phyloP scores from a whole-genome alignment of 2,888 invertebrate genomes.

The Thereva unica region DNA sequence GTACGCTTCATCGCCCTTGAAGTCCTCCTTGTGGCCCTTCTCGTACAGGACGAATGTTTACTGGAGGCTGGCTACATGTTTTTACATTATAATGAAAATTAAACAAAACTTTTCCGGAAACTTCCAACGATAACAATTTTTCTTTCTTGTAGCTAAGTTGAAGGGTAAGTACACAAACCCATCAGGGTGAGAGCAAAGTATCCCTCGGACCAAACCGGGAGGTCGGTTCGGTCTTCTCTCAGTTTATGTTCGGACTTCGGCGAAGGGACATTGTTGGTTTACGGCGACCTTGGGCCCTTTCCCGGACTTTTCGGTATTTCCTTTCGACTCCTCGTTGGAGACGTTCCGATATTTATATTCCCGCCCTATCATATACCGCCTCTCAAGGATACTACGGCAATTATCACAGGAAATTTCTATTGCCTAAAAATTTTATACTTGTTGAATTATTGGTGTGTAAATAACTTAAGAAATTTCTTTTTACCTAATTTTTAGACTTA shows the following conservation, averaged over 20 bases:
- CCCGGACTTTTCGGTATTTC: background rate
- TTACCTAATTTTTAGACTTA: too few relatives aligned
- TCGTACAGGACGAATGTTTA: constrained; percentile 20
- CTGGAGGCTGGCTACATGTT: constrained; percentile 31
- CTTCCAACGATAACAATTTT: constrained; percentile 32
- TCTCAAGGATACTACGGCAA: constrained; percentile 17
- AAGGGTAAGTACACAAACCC: constrained; percentile 28
- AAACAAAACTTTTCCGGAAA: constrained; percentile 32
- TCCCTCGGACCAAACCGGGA: background rate
- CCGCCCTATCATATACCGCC: background rate
- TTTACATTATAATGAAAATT: constrained; percentile 36
- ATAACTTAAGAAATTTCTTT: background rate
- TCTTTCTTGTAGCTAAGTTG: constrained; percentile 26
- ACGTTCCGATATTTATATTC: constrained; percentile 25
- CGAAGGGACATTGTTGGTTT: constrained; percentile 20
- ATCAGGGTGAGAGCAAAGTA: constrained; percentile 18
- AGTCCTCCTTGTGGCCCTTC: background rate
- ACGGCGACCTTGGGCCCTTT: constrained; percentile 12
- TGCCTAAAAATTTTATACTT: too few relatives aligned
- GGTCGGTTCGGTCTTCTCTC: background rate
- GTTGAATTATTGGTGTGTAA: constrained; percentile 13
- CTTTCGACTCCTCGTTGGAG: background rate
- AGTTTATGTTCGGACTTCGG: constrained; percentile 31
- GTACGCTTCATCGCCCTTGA: background rate
- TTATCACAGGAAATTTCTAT: constrained; percentile 18